phyloP scores from a whole-genome alignment of 2,888 invertebrate species.

The Epistrophella euchroma region DNA sequence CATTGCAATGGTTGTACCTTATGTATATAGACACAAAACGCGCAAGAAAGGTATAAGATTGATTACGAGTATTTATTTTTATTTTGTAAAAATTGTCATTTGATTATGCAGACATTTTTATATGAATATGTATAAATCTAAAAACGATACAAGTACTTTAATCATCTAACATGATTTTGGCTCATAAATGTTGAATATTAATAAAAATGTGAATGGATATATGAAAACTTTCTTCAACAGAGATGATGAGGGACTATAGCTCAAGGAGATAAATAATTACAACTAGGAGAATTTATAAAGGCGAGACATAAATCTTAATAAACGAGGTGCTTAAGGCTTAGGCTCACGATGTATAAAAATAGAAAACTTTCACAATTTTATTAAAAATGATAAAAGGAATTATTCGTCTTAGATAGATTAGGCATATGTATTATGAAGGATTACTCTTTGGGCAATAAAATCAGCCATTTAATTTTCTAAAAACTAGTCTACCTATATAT shows the following conservation, averaged over 20 bases:
- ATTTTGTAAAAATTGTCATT: constrained; percentile 51
- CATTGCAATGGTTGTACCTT: background rate
- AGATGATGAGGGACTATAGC: constrained; percentile 11
- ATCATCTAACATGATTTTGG: constrained; percentile 18
- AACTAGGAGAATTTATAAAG: constrained; percentile 38
- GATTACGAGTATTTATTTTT: constrained; percentile 53
- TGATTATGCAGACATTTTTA: constrained; percentile 22
- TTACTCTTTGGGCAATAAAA: too few relatives aligned
- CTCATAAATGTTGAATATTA: constrained; percentile 59
- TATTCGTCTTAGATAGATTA: background rate
- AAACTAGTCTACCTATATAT: too few relatives aligned
- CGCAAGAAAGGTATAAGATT: constrained; percentile 32
- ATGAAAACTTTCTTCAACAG: constrained; percentile 42
- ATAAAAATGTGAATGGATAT: constrained; percentile 48
- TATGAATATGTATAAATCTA: constrained; percentile 32
- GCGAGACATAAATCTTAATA: constrained; percentile 50
- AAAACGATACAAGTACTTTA: constrained; percentile 25
- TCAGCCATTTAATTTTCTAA: too few relatives aligned
- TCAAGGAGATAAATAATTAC: constrained; percentile 27
- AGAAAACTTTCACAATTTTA: constrained; percentile 50
- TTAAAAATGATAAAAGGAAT: constrained; percentile 27
- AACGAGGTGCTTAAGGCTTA: background rate
- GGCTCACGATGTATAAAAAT: background rate
- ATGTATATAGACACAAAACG: background rate
- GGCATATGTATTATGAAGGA: background rate